A percentile compares a stretch with the other conserved stretches of the same genome.
These are phyloP conservation scores for Dicerorhinus sumatrensis DNA, from an alignment of 2,113 vertebrate genomes.

Conservation along the genomic window DNA sequence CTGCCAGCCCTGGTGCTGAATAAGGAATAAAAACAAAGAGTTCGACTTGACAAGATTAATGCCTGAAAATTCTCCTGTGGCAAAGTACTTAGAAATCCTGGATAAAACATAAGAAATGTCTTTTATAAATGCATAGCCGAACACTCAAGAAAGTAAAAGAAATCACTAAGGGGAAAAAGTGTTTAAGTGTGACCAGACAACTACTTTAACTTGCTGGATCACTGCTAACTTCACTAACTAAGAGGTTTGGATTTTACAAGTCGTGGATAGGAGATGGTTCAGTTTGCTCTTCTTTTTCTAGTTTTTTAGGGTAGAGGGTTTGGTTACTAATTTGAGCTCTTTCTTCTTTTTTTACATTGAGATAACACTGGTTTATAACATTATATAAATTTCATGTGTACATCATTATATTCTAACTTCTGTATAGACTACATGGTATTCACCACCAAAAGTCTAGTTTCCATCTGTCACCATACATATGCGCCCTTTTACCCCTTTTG, in stretches of 20 bases:
- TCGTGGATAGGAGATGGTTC: neutral
- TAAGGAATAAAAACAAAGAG: neutral
- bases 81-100: conserved; percentile 20
- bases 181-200: neutral
- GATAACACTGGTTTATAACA: no score
- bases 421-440: no score
- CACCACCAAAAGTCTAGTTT: no score
- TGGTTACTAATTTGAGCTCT: neutral
- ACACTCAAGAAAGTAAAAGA: conserved; percentile 6
- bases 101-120: neutral
- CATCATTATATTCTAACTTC: no score
- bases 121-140: neutral
- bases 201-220: neutral
- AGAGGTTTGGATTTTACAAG: neutral
- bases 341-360: neutral
- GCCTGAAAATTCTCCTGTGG: neutral
- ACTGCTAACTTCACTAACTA: neutral
- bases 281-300: neutral
- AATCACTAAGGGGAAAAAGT: neutral
- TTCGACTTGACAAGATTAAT: neutral
- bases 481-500: no score
- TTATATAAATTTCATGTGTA: no score
- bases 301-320: neutral
- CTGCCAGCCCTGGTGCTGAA: neutral
- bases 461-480: no score